These are phyloP conservation scores for Chymomyza procnemis DNA, from an alignment of 2,888 invertebrate genomes.

Conservation along the genomic window DNA sequence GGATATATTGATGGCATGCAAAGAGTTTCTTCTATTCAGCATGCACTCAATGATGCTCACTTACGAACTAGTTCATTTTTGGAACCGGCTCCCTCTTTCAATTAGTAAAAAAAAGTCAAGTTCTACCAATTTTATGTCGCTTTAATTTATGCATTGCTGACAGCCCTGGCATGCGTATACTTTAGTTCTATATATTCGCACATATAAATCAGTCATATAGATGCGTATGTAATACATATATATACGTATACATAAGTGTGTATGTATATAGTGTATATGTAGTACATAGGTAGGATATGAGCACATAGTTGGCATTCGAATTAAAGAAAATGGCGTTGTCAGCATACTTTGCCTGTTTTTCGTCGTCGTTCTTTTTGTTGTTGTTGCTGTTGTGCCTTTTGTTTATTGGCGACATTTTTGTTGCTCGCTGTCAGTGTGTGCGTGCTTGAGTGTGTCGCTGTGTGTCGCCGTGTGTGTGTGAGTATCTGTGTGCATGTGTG, in stretches of 20 bases:
- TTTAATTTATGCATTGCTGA: too few species aligned
- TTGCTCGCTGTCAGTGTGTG: neutral
- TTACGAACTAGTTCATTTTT: too few species aligned
- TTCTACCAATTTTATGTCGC: too few species aligned
- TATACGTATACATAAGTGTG: neutral
- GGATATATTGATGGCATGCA: too few species aligned
- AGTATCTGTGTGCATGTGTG: conserved; percentile 23
- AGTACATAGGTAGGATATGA: neutral
- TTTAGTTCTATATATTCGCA: neutral
- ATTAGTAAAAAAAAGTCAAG: too few species aligned
- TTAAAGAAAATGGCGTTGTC: conserved; percentile 34
- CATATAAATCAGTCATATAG: neutral
- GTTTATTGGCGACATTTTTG: conserved; percentile 60
- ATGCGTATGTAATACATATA: neutral
- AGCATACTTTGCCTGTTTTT: conserved; percentile 48
- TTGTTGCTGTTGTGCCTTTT: too few species aligned
- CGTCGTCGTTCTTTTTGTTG: too few species aligned
- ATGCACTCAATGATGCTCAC: too few species aligned
- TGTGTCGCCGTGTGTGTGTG: conserved; percentile 18
- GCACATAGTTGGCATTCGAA: conserved; percentile 41
- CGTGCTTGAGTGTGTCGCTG: neutral
- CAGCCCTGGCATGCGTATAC: too few species aligned
- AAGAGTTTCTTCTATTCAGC: too few species aligned
- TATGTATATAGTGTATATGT: neutral
- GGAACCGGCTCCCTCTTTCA: too few species aligned